Evolutionary conservation across 2,888 invertebrate genomes (phyloP), one percentile per base, ranked within the genome.

Genomic region (Orthosia gracilis): DNA sequence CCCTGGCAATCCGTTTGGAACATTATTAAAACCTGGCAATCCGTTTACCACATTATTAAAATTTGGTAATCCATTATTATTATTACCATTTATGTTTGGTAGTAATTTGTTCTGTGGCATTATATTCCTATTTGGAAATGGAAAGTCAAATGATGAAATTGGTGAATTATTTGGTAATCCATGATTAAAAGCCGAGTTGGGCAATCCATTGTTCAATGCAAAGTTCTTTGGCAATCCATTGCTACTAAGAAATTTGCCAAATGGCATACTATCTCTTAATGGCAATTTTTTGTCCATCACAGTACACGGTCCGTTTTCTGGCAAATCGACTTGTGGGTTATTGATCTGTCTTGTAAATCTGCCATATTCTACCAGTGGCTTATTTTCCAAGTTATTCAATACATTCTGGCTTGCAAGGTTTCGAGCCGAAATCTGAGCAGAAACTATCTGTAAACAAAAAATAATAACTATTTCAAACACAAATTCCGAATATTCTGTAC

Each of bases 371-470:
- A 45, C 50, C 26, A 62, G 59, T 50, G 26, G 64, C 0, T 13
- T 23, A 45, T 69, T 69, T 40, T 7, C 58, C 5, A 68, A n/a
- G 17, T 73, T 21, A 11, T 68, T 52, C 55, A 76, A 61, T 23
- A 68, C 55, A 85, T 79, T 61, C 31, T 88, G 89, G 40, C 67
- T 76, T 55, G 67, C 67, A n/a, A 76, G 57, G 69, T 85, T 82
- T 57, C 76, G 61, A 15, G 74, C 69, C 40, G 80, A 57, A 2
- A 85, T 17, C 73, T 93, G 90, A 7, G 84, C 83, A 18, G 78
- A 47, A 26, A 85, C 80, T 12, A 80, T 69, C 93, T 93, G 91
- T 15, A 7, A 69, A 74, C 0, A 63, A 79, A 59, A 17, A 31
- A n/a, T 13, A 12, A 31, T 2, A 40, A n/a, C n/a, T n/a, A n/a